Percentiles rank a stretch among this genome's conserved stretches.
These are phyloP conservation scores for Imbricaverruca yamaguchii DNA, from an alignment of 2,888 invertebrate species.

Conservation along the genomic window DNA sequence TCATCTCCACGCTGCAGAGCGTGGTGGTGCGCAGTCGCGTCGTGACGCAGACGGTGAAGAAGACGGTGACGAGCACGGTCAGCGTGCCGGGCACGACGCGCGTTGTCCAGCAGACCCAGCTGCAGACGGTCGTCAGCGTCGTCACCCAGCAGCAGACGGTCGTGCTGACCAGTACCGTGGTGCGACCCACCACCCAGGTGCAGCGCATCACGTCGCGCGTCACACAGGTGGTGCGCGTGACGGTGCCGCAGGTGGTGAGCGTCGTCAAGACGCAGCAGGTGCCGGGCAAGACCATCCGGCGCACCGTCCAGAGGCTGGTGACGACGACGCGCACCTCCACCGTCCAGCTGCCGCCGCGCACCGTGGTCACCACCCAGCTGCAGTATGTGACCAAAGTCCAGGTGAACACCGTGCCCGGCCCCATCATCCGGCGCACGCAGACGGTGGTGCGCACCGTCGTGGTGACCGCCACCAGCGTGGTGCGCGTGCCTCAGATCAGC, in stretches of 20 bases:
- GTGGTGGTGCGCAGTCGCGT: not conserved
- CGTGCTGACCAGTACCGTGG: not conserved
- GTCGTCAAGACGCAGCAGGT: slow-evolving; percentile 26
- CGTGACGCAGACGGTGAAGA: not conserved
- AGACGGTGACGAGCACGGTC: not conserved
- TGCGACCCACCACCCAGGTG: slow-evolving; percentile 25
- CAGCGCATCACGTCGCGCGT: slow-evolving; percentile 25
- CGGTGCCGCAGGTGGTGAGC: slow-evolving; percentile 27
- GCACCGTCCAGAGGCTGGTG: slow-evolving; percentile 27
- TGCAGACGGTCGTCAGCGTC: not conserved
- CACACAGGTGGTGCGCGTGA: slow-evolving; percentile 26
- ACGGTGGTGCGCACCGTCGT: not conserved
- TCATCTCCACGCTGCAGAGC: not conserved
- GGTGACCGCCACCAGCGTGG: not conserved
- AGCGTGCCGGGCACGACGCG: not conserved
- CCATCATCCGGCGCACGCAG: not conserved
- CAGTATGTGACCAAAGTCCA: not conserved
- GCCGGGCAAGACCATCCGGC: slow-evolving; percentile 26
- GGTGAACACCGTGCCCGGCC: not conserved
- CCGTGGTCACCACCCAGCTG: slow-evolving; percentile 27
- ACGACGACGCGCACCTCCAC: slow-evolving; percentile 27
- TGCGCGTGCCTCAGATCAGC: not conserved
- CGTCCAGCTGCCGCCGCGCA: slow-evolving; percentile 28
- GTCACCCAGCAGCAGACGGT: not conserved
- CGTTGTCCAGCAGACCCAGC: not conserved